These are phyloP conservation scores for Gopherus flavomarginatus DNA, from an alignment of 2,113 vertebrate species.

Conservation along the genomic window DNA sequence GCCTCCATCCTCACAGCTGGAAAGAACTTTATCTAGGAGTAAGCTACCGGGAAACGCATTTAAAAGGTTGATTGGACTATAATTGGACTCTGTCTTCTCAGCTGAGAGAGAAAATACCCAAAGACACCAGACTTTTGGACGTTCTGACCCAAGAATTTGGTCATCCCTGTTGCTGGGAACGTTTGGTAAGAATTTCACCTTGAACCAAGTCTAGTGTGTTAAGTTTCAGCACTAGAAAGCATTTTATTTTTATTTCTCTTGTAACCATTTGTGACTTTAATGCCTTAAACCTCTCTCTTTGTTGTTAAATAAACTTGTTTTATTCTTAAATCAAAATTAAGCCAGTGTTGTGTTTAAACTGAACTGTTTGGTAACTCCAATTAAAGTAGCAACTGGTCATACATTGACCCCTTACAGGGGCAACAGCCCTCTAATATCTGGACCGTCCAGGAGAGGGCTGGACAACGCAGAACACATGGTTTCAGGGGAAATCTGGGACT, in stretches of 20 bases:
- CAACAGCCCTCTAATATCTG: neutral
- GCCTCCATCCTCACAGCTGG: neutral
- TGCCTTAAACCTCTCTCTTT: neutral
- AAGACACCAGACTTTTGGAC: neutral
- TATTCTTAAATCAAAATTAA: neutral
- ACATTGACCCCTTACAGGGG: neutral
- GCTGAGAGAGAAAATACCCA: no score
- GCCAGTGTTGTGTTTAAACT: neutral
- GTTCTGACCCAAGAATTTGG: neutral
- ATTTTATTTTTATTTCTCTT: neutral
- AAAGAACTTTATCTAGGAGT: neutral
- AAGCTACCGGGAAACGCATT: neutral
- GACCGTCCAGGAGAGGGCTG: neutral
- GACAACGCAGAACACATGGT: neutral
- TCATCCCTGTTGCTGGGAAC: neutral
- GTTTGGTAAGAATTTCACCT: neutral
- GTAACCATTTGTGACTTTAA: neutral
- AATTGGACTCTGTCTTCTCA: neutral
- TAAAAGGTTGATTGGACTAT: neutral
- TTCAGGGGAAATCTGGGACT: neutral
- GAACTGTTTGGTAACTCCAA: neutral
- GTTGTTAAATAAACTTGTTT: neutral
- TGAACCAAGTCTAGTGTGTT: neutral
- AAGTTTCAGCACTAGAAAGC: neutral
- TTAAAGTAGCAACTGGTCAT: neutral